phyloP scores from a whole-genome alignment of 1,140 invertebrate genomes.

The Drosophila nasuta region DNA sequence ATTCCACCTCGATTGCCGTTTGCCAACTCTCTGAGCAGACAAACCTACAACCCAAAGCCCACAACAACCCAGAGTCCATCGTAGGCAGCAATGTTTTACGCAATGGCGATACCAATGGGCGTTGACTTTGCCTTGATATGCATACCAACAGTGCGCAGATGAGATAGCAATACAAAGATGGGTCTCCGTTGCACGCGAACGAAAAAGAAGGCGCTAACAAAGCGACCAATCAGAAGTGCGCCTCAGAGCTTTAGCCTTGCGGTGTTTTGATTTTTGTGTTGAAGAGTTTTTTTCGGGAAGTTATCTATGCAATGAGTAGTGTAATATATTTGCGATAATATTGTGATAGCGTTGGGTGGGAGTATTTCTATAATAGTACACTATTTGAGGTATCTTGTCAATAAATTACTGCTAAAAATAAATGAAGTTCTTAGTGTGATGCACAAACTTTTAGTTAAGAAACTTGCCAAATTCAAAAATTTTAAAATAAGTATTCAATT shows the following conservation, averaged over 20 bases:
- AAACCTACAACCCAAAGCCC: conserved; percentile 13
- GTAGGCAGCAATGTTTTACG: conserved; percentile 8
- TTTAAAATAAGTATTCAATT: no score
- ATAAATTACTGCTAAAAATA: no score
- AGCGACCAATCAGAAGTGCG: conserved; percentile 22
- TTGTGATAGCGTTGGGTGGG: no score
- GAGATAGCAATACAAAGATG: conserved; percentile 3
- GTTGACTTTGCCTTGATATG: conserved; percentile 53
- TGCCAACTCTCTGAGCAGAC: neutral
- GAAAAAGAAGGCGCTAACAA: conserved; percentile 6
- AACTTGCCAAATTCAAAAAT: no score
- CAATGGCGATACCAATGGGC: conserved; percentile 59
- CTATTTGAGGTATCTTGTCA: no score
- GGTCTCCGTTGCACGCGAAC: neutral
- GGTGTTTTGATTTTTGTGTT: neutral
- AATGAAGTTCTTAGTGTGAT: no score
- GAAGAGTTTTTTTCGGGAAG: neutral
- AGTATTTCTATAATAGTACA: no score
- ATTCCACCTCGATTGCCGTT: conserved; percentile 50
- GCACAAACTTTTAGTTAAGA: no score
- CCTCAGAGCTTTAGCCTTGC: neutral
- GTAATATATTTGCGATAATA: no score
- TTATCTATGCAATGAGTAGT: no score
- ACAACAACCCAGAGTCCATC: neutral
- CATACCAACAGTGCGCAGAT: neutral